Evolutionary conservation across 2,113 vertebrate genomes (phyloP), one percentile per base, ranked within the genome.

Genomic region (Aegithalos caudatus): DNA sequence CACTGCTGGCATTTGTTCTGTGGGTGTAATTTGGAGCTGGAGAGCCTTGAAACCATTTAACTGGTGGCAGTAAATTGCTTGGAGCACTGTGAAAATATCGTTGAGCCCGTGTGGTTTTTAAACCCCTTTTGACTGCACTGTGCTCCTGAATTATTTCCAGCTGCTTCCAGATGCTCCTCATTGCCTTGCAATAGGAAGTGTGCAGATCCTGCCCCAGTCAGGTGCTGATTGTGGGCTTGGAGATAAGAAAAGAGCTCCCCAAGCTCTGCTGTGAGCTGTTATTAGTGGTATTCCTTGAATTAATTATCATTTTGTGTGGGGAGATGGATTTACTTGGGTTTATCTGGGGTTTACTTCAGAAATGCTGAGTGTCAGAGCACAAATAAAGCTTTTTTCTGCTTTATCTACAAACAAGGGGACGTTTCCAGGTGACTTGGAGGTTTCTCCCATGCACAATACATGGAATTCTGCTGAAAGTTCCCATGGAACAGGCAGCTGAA

Each of bases 81-180:
- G 97, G 98, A 99, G 98, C 98, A 97, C 98, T 98, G 98, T 98
- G 98, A 99, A 99, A 99, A 99, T 98, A 98, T 98, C 97, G 82
- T 96, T 97, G 98, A 98, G 97, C 98, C 98, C 97, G 98, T 99
- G 98, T 98, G 99, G 98, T 98, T 99, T 99, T 98, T 94, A 98
- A 98, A 98, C 97, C 98, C 97, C 97, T 98, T 98, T 97, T 92
- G 96, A 96, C 97, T 97, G 97, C 97, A 94, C 97, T 97, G 95
- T 96, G 97, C 98, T 98, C 97, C 97, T 96, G 98, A 99, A 99
- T 99, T 98, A 98, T 98, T 99, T 99, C 99, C 99, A 99, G 98
- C 99, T 99, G 98, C 97, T 98, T 96, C 97, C 95, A 97, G 98
- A 97, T 94, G 94, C 98, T 98, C 97, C 98, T 90, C 96, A 72